Evolutionary conservation across 2,113 vertebrate species (phyloP), one percentile per base, ranked within the genome.

Genomic region (Podarcis raffonei): DNA sequence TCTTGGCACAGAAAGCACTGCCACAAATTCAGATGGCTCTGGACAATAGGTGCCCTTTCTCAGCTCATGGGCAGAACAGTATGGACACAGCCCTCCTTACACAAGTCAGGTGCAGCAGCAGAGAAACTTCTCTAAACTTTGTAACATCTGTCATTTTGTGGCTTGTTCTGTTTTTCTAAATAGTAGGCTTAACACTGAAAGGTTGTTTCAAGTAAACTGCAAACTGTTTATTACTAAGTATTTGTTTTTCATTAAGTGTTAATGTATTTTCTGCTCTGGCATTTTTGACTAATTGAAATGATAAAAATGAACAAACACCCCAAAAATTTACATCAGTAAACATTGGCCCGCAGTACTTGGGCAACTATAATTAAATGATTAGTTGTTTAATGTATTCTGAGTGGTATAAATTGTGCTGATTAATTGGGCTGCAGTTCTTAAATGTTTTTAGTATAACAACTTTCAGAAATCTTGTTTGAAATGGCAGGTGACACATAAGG

Each of bases 1-100:
- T 16, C 94, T 97, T 37, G 91, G 96, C 84, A 96, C 96, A 57
- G 97, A 98, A 83, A 93, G 78, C 1, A 94, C 95, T 3, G 95
- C 96, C 1, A 30, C 97, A 89, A 94, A 89, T 16, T 53, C 97
- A 20, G 96, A 96, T 4, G 94, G 20, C 72, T 71, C 83, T 0
- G 96, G 93, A 57, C 96, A 95, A 90, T 97, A 97, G 93, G n/a
- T 37, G 25, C 1, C 81, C 71, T 15, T 80, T 37, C 71, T 1
- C 8, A 0, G 84, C n/a, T 81, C 57, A 37, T 0, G 89, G 39
- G 91, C 87, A 6, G 91, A 91, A 96, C 85, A 18, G 66, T 53
- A 1, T 6, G 90, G 88, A 81, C 77, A 92, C 87, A 92, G 82
- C 86, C 42, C 3, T 76, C 75, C 86, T 84, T 90, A 32, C 81